Base-by-base conservation (phyloP, 2,888 invertebrate genomes). In the Eristalis tenax region DNA sequence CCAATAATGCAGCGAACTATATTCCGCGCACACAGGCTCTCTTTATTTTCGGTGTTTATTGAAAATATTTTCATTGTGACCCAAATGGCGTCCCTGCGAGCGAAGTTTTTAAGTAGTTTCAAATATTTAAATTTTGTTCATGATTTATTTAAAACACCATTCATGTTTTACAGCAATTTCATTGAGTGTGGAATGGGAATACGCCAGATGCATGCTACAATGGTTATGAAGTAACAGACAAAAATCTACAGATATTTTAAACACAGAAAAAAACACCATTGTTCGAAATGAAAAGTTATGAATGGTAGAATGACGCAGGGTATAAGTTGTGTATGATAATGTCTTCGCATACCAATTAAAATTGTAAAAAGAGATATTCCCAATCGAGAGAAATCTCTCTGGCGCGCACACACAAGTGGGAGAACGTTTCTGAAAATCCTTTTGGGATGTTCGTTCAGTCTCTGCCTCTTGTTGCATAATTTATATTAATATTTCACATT, bases 401-500 rank as follows among this genome's bases (percentile, higher is more conserved):
- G 28, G 59, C 73, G 59, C 73, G 66, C 73, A 43, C 61, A 68
- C 35, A 61, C 59, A 59, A 50, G 28, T 66, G 40, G 71, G 61
- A 61, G 38, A 50, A 23, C 43, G 23, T 50, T 18, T 22, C 68
- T 40, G 18, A 79, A 77, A n/a, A 76, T 75, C 70, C 79, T 75
- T 84, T 78, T 57, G 68, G 71, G 71, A 75, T 69, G 68, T 35
- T 63, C 69, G 68, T 35, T 68, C 69, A 50, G 40, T 50, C 43
- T 50, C 69, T 68, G 18, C 23, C 64, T 74, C 64, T 69, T 78
- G 69, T 50, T 73, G 76, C 63, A 77, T 81, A 77, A 73, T 80
- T 83, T 68, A 69, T 79, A 77, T 81, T 77, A 77, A 85, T 85
- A 81, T 81, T 77, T 80, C 66, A 81, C 68, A 73, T 80, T 84